Conservation (phyloP, 2,888 invertebrate genomes). For the Cantharis flavilabris region DNA sequence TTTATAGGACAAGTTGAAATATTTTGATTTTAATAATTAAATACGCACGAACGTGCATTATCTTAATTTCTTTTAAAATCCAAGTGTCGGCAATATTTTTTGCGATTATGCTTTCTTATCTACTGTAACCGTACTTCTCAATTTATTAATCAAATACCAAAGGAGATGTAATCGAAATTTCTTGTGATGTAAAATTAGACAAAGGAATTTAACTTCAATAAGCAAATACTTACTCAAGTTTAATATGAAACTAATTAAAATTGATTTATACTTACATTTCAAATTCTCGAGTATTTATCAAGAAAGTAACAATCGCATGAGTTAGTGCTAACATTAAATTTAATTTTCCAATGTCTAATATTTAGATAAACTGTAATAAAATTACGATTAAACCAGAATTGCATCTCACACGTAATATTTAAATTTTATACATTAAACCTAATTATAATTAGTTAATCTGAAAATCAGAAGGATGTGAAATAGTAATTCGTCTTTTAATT, state of each 20-base stretch:
- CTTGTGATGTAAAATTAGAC: not conserved
- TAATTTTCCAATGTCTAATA: slow-evolving; percentile 17
- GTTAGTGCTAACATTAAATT: slow-evolving; percentile 19
- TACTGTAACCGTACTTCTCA: not conserved
- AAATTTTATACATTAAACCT: not conserved
- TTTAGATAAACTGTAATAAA: not conserved
- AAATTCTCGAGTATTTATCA: slow-evolving; percentile 23
- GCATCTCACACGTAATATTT: not conserved
- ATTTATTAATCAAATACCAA: not conserved
- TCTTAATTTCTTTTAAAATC: not conserved
- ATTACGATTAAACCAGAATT: not conserved
- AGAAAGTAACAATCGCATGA: slow-evolving; percentile 22
- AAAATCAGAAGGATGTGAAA: not conserved
- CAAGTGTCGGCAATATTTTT: not conserved
- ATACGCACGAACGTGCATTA: too few relatives aligned
- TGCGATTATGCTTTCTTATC: not conserved
- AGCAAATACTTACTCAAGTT: slow-evolving; percentile 10
- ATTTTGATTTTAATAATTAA: not conserved
- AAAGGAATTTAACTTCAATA: slow-evolving; percentile 3
- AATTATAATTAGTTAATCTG: not conserved
- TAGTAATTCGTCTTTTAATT: slow-evolving; percentile 11
- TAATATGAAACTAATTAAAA: slow-evolving; percentile 26
- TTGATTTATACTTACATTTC: slow-evolving; percentile 28
- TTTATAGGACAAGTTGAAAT: not conserved
- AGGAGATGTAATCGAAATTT: not conserved